Conservation (phyloP, 2,113 vertebrate genomes). For the Centropus unirufus region DNA sequence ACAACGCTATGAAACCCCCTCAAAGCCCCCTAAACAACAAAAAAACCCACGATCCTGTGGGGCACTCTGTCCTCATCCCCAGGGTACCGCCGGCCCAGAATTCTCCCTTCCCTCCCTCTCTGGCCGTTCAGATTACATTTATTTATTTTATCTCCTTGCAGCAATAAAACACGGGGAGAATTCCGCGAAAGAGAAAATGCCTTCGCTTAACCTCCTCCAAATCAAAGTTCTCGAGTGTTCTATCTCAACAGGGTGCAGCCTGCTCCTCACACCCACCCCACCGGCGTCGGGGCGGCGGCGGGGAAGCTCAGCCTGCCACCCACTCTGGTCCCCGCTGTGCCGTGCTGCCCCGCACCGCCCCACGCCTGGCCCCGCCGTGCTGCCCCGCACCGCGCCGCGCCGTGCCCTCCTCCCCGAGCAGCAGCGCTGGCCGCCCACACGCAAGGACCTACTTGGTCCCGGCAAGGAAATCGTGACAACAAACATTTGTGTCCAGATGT, state of each 20-base stretch:
- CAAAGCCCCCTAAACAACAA: neutral
- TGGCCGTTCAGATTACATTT: neutral
- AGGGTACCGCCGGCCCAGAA: fast-evolving
- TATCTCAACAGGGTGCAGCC: neutral
- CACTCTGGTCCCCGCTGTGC: too few relatives aligned
- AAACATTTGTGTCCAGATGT: neutral
- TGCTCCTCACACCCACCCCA: neutral
- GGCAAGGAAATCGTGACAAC: neutral
- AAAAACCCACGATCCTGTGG: fast-evolving
- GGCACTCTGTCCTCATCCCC: too few relatives aligned
- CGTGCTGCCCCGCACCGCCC: too few relatives aligned
- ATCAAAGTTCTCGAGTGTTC: neutral
- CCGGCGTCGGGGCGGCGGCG: neutral
- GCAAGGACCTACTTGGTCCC: neutral
- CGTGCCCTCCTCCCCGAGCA: neutral
- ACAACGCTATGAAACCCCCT: neutral
- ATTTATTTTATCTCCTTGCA: neutral
- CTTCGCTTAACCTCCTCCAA: neutral
- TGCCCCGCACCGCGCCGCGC: fast-evolving
- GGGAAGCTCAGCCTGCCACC: neutral
- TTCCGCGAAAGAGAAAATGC: neutral
- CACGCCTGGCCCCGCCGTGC: too few relatives aligned
- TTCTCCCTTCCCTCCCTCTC: neutral
- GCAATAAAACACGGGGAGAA: neutral
- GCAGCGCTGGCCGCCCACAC: neutral